phyloP scores from a whole-genome alignment of 1,140 invertebrate species.

The Formica selysi region DNA sequence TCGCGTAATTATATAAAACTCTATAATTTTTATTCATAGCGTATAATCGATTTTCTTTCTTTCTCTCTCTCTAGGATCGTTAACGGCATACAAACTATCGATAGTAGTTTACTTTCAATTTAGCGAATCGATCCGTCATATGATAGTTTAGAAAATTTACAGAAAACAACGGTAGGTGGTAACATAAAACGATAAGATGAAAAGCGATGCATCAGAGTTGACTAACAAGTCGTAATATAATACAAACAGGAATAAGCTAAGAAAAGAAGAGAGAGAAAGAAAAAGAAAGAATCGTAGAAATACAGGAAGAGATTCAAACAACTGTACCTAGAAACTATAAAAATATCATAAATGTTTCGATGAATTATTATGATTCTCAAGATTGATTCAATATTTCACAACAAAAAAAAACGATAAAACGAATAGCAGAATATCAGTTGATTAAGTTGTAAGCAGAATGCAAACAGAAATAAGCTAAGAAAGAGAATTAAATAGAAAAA shows the following conservation, averaged over 20 bases:
- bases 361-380: neutral
- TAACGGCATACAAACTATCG: neutral
- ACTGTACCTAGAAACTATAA: neutral
- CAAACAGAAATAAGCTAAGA: constrained; percentile 32
- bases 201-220: constrained; percentile 49
- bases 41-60: neutral
- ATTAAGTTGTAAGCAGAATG: constrained; percentile 40
- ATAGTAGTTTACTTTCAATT: constrained; percentile 48
- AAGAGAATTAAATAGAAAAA: neutral
- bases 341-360: constrained; percentile 21
- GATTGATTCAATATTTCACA: constrained; percentile 11
- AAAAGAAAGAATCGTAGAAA: neutral
- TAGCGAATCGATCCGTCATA: constrained; percentile 40
- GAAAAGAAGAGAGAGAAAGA: neutral
- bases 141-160: constrained; percentile 46
- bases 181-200: constrained; percentile 50
- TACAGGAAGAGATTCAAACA: constrained; percentile 6
- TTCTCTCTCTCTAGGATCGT: neutral
- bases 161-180: constrained; percentile 6
- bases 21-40: neutral
- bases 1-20: neutral
- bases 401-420: neutral
- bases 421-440: neutral
- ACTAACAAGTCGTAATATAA: constrained; percentile 46
- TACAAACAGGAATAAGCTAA: constrained; percentile 16